phyloP scores from a whole-genome alignment of 2,113 vertebrate species.

The Xenus cinereus region DNA sequence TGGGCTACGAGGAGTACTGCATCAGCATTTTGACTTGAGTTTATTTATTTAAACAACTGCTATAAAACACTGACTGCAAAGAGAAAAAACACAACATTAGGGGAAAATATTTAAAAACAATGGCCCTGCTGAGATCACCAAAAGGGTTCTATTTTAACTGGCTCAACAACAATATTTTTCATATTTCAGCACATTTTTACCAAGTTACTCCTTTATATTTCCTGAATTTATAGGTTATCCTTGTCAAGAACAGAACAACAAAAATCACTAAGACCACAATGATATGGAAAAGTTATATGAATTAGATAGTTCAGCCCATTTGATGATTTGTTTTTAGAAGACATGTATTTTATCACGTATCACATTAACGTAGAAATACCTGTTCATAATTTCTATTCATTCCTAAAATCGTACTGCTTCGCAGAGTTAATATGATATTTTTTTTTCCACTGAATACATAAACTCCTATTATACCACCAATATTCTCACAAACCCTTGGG shows the following conservation, averaged over 20 bases:
- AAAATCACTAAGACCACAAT: not conserved
- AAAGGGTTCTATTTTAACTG: not conserved
- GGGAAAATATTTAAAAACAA: not conserved
- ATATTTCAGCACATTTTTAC: not conserved
- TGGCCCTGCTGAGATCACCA: not conserved
- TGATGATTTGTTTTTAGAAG: not conserved
- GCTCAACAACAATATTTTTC: not conserved
- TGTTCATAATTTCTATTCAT: not conserved
- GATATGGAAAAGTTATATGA: not conserved
- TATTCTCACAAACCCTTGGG: not conserved
- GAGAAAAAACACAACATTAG: not conserved
- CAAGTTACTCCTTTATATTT: not conserved
- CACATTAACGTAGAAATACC: not conserved
- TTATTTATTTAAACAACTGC: not conserved
- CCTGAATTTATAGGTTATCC: not conserved
- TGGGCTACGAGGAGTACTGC: not conserved
- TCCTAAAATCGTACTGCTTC: not conserved
- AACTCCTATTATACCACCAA: not conserved
- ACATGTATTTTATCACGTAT: not conserved
- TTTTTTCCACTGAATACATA: not conserved
- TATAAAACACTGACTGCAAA: not conserved
- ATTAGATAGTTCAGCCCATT: not conserved
- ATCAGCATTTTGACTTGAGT: constrained; percentile 12
- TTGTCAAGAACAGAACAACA: not conserved
- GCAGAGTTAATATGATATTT: not conserved